Conservation (phyloP, 2,113 vertebrate genomes). For the Oreochromis niloticus region DNA sequence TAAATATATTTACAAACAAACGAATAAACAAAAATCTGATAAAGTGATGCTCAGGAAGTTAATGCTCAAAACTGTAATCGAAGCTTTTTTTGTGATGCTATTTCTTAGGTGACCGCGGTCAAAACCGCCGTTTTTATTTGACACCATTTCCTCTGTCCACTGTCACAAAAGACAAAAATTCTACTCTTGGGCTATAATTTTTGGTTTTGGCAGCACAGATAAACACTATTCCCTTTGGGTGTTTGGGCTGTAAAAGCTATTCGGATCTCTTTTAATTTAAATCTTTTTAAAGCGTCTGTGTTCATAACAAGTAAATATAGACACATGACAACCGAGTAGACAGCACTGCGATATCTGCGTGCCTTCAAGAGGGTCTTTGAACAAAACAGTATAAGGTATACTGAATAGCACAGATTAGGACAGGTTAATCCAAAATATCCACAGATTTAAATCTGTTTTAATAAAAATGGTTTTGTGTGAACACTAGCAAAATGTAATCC, state of each 20-base stretch:
- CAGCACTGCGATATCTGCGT: background rate
- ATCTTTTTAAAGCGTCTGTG: background rate
- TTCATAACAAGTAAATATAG: background rate
- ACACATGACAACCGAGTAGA: background rate
- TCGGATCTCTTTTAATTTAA: slow-evolving; percentile 21
- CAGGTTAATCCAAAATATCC: background rate
- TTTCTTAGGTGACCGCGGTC: slow-evolving; percentile 2
- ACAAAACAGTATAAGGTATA: background rate
- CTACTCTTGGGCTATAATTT: slow-evolving; percentile 29
- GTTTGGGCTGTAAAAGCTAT: slow-evolving; percentile 42
- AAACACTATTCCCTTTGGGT: slow-evolving; percentile 19
- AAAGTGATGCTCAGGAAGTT: background rate
- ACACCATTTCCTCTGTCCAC: slow-evolving; percentile 33
- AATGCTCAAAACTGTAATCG: background rate
- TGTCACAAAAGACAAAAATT: slow-evolving; percentile 37
- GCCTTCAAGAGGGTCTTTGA: background rate
- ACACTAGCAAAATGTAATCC: background rate
- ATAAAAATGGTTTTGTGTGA: background rate
- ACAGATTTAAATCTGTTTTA: background rate
- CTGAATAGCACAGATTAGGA: background rate
- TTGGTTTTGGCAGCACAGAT: slow-evolving; percentile 30
- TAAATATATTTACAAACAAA: background rate
- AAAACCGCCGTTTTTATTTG: slow-evolving; percentile 44
- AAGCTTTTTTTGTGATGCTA: slow-evolving; percentile 1
- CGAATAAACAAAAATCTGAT: background rate